These are phyloP conservation scores for Pseudochirops cupreus DNA, from an alignment of 2,797 vertebrate genomes.

Conservation along the genomic window DNA sequence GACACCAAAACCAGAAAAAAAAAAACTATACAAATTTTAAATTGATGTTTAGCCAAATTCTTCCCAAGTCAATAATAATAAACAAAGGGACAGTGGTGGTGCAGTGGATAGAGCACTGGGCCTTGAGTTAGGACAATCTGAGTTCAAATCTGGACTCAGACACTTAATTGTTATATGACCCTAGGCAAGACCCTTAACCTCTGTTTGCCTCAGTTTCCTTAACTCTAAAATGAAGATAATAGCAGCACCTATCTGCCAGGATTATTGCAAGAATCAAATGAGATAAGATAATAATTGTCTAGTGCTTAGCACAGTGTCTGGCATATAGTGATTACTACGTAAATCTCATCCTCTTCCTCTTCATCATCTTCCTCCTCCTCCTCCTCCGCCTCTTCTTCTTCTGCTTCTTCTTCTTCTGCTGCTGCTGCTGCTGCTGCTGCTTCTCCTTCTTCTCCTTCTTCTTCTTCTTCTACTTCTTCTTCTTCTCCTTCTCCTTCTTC, in stretches of 20 bases:
- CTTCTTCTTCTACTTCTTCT: fast-evolving
- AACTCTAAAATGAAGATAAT: neutral
- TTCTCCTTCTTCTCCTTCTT: no score
- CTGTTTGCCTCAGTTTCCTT: neutral
- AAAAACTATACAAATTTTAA: neutral
- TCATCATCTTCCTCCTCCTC: no score
- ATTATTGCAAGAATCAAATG: neutral
- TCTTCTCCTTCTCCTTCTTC: fast-evolving
- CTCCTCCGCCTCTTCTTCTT: fast-evolving
- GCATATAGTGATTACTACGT: neutral
- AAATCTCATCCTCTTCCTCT: fast-evolving
- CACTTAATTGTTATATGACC: neutral
- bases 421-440: fast-evolving
- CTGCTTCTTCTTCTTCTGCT: fast-evolving
- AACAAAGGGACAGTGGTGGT: neutral
- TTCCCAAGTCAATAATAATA: neutral
- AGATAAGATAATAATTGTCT: neutral
- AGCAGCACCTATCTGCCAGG: neutral
- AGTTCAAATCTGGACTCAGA: neutral
- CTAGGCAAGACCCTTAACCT: neutral
- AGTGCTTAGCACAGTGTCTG: neutral
- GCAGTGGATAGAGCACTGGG: neutral
- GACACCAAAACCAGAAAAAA: neutral
- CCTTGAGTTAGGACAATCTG: neutral
- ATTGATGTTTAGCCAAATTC: neutral